Percentiles rank a stretch among this genome's conserved stretches.
Conservation (phyloP, 2,797 vertebrate genomes). For the Poliocrania exsul region DNA sequence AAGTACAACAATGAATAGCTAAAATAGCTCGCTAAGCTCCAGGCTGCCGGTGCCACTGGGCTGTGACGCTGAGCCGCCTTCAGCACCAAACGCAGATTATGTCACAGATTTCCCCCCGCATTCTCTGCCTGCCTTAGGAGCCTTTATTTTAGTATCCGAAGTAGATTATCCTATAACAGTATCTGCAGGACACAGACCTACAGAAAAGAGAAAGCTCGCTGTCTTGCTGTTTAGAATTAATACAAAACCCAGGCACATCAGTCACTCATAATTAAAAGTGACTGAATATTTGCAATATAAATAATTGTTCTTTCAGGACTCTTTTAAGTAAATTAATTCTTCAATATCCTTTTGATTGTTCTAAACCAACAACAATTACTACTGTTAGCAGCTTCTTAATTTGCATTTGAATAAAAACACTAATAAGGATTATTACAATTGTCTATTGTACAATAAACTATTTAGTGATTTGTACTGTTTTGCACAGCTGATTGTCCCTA, state of each 20-base stretch:
- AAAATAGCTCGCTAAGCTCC: background rate
- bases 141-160: slow-evolving; percentile 1
- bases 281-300: background rate
- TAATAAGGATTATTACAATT: background rate
- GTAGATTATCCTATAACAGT: background rate
- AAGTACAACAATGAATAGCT: background rate
- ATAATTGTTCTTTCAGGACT: background rate
- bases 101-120: background rate
- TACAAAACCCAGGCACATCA: background rate
- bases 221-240: background rate
- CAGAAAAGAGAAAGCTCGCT: background rate
- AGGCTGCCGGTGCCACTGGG: background rate
- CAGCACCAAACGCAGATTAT: slow-evolving; percentile 8
- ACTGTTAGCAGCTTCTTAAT: background rate
- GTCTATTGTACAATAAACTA: background rate
- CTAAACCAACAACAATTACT: background rate
- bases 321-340: background rate
- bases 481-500: background rate
- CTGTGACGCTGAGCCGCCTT: background rate
- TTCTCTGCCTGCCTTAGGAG: background rate
- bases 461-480: background rate
- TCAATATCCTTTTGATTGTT: background rate
- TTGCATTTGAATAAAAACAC: background rate
- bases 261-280: background rate
- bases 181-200: background rate